phyloP scores from a whole-genome alignment of 2,113 vertebrate genomes.

The Etheostoma spectabile region DNA sequence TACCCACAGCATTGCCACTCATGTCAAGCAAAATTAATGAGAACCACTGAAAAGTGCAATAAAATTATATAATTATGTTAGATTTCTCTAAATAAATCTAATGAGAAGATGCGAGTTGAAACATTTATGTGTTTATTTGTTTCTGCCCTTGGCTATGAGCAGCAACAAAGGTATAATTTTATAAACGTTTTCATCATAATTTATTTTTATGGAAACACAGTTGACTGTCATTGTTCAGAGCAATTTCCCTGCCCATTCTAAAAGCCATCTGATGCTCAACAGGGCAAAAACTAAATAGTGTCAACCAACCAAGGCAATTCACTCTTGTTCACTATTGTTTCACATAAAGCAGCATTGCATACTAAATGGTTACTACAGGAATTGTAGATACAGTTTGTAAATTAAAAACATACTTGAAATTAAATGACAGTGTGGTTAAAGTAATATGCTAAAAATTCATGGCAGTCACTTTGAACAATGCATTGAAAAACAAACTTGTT shows the following conservation, averaged over 20 bases:
- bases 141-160: neutral
- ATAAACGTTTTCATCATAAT: neutral
- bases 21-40: neutral
- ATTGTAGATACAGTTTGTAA: neutral
- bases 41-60: constrained; percentile 2
- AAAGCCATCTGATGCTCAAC: constrained; percentile 12
- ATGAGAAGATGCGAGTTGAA: neutral
- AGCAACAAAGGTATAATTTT: constrained; percentile 7
- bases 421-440: neutral
- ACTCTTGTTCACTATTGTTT: neutral
- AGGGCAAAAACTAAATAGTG: neutral
- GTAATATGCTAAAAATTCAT: neutral
- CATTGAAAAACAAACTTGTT: neutral
- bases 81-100: constrained; percentile 7
- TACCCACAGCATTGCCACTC: neutral
- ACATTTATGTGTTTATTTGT: neutral
- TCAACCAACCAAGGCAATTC: neutral
- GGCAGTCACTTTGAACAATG: neutral
- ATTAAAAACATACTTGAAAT: neutral
- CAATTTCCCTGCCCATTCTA: neutral
- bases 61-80: neutral
- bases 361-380: neutral
- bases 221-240: constrained; percentile 14
- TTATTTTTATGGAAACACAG: constrained; percentile 5
- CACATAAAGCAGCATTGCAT: neutral